A percentile compares a stretch with the other conserved stretches of the same genome.
Conservation (phyloP, 2,888 invertebrate genomes). For the Hirtodrosophila confusa region DNA sequence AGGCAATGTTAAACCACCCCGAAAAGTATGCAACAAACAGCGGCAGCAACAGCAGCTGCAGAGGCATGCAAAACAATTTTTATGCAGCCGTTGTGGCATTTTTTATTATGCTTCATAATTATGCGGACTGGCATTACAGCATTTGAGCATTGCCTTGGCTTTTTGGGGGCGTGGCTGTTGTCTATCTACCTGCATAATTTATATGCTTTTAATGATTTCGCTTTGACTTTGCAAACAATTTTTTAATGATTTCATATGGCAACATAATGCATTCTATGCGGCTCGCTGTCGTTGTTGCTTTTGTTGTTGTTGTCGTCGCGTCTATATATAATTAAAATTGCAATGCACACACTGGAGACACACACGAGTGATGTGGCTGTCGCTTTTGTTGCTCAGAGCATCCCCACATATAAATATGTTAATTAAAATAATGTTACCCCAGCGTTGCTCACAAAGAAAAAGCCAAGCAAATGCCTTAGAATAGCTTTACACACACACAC, state of each 20-base stretch:
- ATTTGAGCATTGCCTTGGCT: slow-evolving; percentile 9
- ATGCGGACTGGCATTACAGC: not conserved
- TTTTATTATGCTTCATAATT: slow-evolving; percentile 2
- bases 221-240: slow-evolving; percentile 62
- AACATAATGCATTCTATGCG: slow-evolving; percentile 57
- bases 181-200: slow-evolving; percentile 64
- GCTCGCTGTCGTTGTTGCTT: slow-evolving; percentile 20
- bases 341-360: slow-evolving; percentile 52
- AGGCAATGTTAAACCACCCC: slow-evolving; percentile 19
- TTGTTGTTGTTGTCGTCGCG: slow-evolving; percentile 27
- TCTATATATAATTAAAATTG: slow-evolving; percentile 77
- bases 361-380: slow-evolving; percentile 36
- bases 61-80: slow-evolving; percentile 63
- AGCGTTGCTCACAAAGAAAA: slow-evolving; percentile 51
- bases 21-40: slow-evolving; percentile 35
- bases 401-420: slow-evolving; percentile 76
- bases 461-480: slow-evolving; percentile 70
- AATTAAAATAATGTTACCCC: slow-evolving; percentile 82
- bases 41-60: slow-evolving; percentile 11
- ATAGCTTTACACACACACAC: slow-evolving; percentile 53
- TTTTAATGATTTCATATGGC: slow-evolving; percentile 71
- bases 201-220: slow-evolving; percentile 75
- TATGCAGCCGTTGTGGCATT: slow-evolving; percentile 51
- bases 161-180: slow-evolving; percentile 10
- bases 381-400: slow-evolving; percentile 57